Percentiles rank a stretch among this genome's conserved stretches.
Evolutionary conservation across 2,113 vertebrate species (phyloP).

Genomic region (zebrafish (Danio rerio)): GRCz12tu NC_133189.1:41287001-41287500

Average conservation of each 20-base stretch:
- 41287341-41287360: conserved; percentile 2
- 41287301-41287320: conserved; percentile 20
- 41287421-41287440: not conserved
- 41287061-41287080: not conserved
- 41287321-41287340: conserved; percentile 32
- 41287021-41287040: conserved; percentile 30
- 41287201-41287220: conserved; percentile 35
- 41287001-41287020: not conserved
- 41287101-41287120: conserved; percentile 2
- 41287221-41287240: conserved; percentile 39
- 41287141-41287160: conserved; percentile 46
- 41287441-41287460: conserved; percentile 2
- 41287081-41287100: conserved; percentile 22
- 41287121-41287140: conserved; percentile 46
- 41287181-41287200: conserved; percentile 24
- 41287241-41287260: conserved; percentile 33
- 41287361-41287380: conserved; percentile 24
- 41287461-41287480: not conserved
- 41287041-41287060: conserved; percentile 12
- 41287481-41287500: not conserved
- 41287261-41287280: conserved; percentile 37
- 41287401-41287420: conserved; percentile 38
- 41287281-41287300: conserved; percentile 32
- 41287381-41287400: conserved; percentile 18
- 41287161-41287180: conserved; percentile 26